A percentile compares a stretch with the other conserved stretches of the same genome.
Conservation (phyloP, 2,888 invertebrate genomes). For the Matsumyia berberina region DNA sequence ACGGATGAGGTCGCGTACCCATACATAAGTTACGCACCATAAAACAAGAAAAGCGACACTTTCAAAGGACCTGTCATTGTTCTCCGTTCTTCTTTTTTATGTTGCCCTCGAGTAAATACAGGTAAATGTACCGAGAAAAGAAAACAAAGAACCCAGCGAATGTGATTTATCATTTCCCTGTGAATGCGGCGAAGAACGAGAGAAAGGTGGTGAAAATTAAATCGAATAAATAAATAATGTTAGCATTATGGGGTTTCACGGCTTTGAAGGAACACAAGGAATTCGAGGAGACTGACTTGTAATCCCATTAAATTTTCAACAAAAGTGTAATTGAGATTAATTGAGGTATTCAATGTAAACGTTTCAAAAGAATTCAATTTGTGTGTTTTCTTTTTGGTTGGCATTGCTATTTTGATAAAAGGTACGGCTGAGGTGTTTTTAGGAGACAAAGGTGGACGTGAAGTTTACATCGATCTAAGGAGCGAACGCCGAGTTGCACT, state of each 20-base stretch:
- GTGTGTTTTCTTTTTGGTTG: not conserved
- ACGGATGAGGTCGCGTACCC: slow-evolving; percentile 32
- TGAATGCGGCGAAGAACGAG: not conserved
- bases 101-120: not conserved
- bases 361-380: not conserved
- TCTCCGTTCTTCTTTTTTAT: too few relatives aligned
- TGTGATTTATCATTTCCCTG: slow-evolving; percentile 30
- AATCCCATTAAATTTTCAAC: slow-evolving; percentile 28
- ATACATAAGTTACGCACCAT: not conserved
- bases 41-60: not conserved
- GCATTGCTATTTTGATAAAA: too few relatives aligned
- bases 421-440: too few relatives aligned
- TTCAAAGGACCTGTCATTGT: too few relatives aligned
- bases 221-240: slow-evolving; percentile 8
- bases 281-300: slow-evolving; percentile 6
- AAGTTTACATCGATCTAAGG: too few relatives aligned
- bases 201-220: slow-evolving; percentile 4
- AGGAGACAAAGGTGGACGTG: too few relatives aligned
- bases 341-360: slow-evolving; percentile 3
- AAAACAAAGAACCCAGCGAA: slow-evolving; percentile 14
- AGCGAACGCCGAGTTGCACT: too few relatives aligned
- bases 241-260: not conserved
- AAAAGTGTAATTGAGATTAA: slow-evolving; percentile 39
- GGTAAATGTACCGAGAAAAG: slow-evolving; percentile 10
- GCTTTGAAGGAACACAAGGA: not conserved